Percentiles rank a stretch among this genome's conserved stretches.
These are phyloP conservation scores for Aricia artaxerxes DNA, from an alignment of 2,888 invertebrate species.

Conservation along the genomic window DNA sequence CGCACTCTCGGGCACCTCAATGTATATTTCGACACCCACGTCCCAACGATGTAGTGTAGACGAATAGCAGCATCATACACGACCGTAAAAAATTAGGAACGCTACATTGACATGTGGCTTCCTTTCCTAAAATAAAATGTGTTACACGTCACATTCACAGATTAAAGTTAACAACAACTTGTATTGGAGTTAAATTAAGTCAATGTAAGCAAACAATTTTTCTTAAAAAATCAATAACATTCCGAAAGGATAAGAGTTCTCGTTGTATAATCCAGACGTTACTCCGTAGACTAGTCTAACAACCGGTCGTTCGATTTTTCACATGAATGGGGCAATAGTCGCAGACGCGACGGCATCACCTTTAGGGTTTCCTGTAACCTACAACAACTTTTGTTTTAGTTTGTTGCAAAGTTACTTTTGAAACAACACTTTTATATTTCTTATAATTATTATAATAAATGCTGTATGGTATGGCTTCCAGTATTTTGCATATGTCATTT, in stretches of 20 bases:
- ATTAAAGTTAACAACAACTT: background rate
- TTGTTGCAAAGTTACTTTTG: conserved; percentile 53
- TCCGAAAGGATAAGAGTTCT: conserved; percentile 4
- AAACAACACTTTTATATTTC: conserved; percentile 34
- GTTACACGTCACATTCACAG: background rate
- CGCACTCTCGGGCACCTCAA: background rate
- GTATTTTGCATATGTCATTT: background rate
- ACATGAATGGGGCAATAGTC: conserved; percentile 48
- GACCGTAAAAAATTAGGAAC: conserved; percentile 17
- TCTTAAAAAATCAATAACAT: conserved; percentile 14
- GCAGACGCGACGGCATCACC: conserved; percentile 50
- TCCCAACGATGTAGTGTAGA: background rate
- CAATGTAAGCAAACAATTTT: conserved; percentile 12
- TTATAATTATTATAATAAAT: conserved; percentile 30
- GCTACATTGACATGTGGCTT: background rate
- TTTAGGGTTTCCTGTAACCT: conserved; percentile 73
- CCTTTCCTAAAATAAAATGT: background rate
- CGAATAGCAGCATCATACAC: background rate
- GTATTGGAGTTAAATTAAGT: background rate
- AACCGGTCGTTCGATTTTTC: conserved; percentile 43
- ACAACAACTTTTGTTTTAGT: conserved; percentile 60
- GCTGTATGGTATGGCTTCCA: conserved; percentile 8
- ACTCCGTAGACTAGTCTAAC: conserved; percentile 35
- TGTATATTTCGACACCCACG: conserved; percentile 23
- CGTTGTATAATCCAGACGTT: conserved; percentile 26